Evolutionary conservation across 2,113 vertebrate genomes (phyloP).

Genomic region (Vidua macroura): DNA sequence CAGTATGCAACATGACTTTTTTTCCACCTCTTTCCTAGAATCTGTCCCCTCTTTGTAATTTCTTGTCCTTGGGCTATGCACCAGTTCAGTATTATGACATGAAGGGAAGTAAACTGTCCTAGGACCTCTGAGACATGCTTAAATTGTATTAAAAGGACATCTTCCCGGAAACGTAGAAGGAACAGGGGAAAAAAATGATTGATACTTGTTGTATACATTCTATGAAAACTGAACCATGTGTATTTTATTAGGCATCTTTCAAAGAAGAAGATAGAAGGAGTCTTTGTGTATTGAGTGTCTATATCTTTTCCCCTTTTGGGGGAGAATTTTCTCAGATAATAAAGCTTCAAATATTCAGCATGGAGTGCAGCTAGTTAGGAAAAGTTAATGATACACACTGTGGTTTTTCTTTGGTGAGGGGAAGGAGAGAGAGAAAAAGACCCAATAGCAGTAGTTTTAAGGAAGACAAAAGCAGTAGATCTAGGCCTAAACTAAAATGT

Average conservation of each 20-base stretch:
- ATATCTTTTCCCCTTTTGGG: neutral
- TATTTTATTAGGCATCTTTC: neutral
- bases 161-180: neutral
- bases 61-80: neutral
- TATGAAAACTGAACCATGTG: neutral
- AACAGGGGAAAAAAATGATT: neutral
- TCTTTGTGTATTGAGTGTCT: neutral
- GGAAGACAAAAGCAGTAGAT: neutral
- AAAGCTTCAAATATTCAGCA: neutral
- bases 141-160: neutral
- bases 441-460: neutral
- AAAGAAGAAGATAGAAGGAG: neutral
- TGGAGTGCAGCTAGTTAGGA: neutral
- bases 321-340: neutral
- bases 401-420: neutral
- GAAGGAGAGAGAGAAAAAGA: neutral
- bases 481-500: neutral
- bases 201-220: neutral
- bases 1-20: neutral
- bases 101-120: neutral
- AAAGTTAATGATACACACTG: neutral
- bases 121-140: neutral
- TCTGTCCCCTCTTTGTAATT: neutral
- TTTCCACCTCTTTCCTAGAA: neutral
- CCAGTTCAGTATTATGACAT: neutral